Evolutionary conservation across 2,888 invertebrate genomes (phyloP), one percentile per base, ranked within the genome.

Genomic region (Netelia virgata): DNA sequence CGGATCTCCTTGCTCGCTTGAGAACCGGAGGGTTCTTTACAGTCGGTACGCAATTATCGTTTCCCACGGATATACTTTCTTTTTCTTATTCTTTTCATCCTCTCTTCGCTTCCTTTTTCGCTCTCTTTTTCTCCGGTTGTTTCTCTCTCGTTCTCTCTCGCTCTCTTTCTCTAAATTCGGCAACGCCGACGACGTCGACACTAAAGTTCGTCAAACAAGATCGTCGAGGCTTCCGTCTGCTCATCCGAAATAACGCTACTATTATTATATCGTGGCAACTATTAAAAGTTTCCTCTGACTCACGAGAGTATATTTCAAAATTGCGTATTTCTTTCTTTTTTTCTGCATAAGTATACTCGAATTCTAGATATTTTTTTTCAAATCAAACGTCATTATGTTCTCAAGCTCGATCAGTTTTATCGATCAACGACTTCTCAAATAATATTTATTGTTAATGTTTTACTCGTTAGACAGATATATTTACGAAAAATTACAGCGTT

Each of bases 31-130:
- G 59, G 69, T 69, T 85, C 82, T 82, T 85, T 78, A 72, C 75
- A 85, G 84, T 85, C 84, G 79, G 80, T 77, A 85, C 83, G 83
- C 83, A 85, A 85, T 85, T 85, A 85, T 83, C 74, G 69, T 83
- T 85, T 85, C 85, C 83, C 85, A 85, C 83, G 83, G 83, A 80
- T 83, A 80, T 83, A 74, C 59, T 70, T 64, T 66, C 72, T 66
- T 72, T 59, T n/a, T 50, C 66, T 80, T 66, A 41, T 74, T 74
- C 69, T 18, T 69, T 55, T 64, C 50, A 11, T 41, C 11, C 20
- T 70, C 41, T 16, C 59, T 68, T 78, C 78, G 14, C n/a, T 61
- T 61, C 23, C 55, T 50, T 23, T 64, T 55, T 68, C n/a, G 1
- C 16, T 59, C 16, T 70, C 20, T 23, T n/a, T 55, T 8, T 47